Conservation (phyloP, 2,888 invertebrate species). For the Drosophila macrospina region DNA sequence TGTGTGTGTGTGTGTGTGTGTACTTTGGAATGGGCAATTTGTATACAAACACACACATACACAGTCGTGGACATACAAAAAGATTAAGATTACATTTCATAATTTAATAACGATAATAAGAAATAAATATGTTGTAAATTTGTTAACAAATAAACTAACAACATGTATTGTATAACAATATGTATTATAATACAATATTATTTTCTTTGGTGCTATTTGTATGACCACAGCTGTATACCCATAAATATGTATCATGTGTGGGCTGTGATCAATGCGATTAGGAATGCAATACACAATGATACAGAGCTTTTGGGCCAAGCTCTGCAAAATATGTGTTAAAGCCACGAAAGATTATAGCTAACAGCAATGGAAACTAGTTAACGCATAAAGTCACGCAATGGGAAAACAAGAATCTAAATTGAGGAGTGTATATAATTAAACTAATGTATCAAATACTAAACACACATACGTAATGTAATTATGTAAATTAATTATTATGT, state of each 20-base stretch:
- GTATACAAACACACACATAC: background rate
- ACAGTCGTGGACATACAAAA: background rate
- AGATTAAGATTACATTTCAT: background rate
- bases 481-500: constrained; percentile 11
- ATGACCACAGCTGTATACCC: background rate
- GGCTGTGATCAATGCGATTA: constrained; percentile 64
- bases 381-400: constrained; percentile 21
- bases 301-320: constrained; percentile 1
- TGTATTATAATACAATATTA: background rate
- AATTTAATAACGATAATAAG: background rate
- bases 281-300: constrained; percentile 58
- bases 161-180: too few species aligned
- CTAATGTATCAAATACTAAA: constrained; percentile 17
- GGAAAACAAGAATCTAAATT: constrained; percentile 3
- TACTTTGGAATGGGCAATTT: constrained; percentile 19
- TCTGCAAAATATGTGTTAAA: constrained; percentile 33
- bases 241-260: constrained; percentile 40
- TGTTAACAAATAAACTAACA: background rate
- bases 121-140: background rate
- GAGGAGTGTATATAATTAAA: constrained; percentile 22
- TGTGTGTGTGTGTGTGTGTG: constrained; percentile 22
- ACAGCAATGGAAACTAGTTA: constrained; percentile 38
- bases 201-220: background rate
- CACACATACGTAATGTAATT: constrained; percentile 2
- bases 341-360: constrained; percentile 34